These are phyloP conservation scores for Lerema accius DNA, from an alignment of 1,140 invertebrate genomes.

Conservation along the genomic window DNA sequence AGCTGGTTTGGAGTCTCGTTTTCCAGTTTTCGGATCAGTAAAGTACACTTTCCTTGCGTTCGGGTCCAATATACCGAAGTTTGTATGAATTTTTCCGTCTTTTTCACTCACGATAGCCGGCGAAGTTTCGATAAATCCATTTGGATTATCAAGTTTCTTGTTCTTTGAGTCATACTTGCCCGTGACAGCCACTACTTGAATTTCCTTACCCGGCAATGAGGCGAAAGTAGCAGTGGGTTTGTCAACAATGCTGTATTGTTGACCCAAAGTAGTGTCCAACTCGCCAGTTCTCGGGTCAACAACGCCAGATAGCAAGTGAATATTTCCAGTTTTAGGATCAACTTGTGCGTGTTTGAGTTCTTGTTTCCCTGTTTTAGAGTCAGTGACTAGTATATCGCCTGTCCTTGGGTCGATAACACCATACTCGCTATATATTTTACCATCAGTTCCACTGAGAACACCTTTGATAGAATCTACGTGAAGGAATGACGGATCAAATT, in stretches of 20 bases:
- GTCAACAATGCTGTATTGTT: constrained; percentile 84
- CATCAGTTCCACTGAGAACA: constrained; percentile 82
- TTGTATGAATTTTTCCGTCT: constrained; percentile 84
- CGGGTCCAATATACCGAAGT: constrained; percentile 85
- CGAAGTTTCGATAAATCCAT: constrained; percentile 83
- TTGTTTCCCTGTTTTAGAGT: constrained; percentile 82
- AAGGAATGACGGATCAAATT: constrained; percentile 82
- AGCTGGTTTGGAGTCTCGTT: constrained; percentile 84
- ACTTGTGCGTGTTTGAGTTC: constrained; percentile 81
- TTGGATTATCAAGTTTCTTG: constrained; percentile 83
- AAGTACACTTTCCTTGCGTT: constrained; percentile 85
- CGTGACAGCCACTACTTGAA: constrained; percentile 83
- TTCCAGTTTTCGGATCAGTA: constrained; percentile 85
- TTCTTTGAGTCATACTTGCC: constrained; percentile 83
- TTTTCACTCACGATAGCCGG: constrained; percentile 79
- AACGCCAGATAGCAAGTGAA: constrained; percentile 81
- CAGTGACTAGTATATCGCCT: constrained; percentile 81
- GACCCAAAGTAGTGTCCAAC: constrained; percentile 79
- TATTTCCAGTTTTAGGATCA: constrained; percentile 84
- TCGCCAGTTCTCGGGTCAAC: constrained; percentile 82
- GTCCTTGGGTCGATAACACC: constrained; percentile 84
- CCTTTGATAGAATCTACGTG: constrained; percentile 83
- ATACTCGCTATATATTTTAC: constrained; percentile 84
- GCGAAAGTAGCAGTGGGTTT: constrained; percentile 84
- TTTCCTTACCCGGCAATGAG: constrained; percentile 78